Evolutionary conservation across 2,797 vertebrate genomes (phyloP).

Genomic region (Crocidura indochinensis): DNA sequence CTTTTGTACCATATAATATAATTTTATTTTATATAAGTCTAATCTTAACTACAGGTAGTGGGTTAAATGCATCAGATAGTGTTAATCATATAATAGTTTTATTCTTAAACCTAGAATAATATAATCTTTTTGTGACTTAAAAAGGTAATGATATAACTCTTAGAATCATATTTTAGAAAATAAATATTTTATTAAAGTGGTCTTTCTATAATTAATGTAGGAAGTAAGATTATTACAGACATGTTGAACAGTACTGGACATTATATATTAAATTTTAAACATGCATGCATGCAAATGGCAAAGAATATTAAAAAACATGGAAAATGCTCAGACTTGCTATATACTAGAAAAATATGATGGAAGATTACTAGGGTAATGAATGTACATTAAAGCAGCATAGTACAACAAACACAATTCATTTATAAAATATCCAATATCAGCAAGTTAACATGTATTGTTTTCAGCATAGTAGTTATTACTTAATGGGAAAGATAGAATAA

Average conservation of each 20-base stretch:
- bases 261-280: background rate
- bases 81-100: background rate
- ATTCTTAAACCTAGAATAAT: background rate
- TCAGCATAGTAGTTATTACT: background rate
- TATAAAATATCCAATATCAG: background rate
- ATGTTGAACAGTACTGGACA: background rate
- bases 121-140: background rate
- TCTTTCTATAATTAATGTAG: background rate
- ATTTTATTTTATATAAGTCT: slow-evolving; percentile 6
- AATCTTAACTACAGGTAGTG: background rate
- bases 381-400: background rate
- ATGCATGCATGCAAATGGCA: background rate
- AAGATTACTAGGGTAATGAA: background rate
- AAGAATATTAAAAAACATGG: background rate
- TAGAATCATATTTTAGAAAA: slow-evolving; percentile 12
- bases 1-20: background rate
- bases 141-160: background rate
- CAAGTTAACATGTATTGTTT: background rate
- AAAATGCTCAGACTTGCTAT: background rate
- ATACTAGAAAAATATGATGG: background rate
- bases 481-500: background rate
- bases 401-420: background rate
- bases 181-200: background rate
- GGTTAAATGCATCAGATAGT: background rate
- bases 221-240: background rate